phyloP scores from a whole-genome alignment of 2,113 vertebrate genomes.

The Sebastes schlegelii region DNA sequence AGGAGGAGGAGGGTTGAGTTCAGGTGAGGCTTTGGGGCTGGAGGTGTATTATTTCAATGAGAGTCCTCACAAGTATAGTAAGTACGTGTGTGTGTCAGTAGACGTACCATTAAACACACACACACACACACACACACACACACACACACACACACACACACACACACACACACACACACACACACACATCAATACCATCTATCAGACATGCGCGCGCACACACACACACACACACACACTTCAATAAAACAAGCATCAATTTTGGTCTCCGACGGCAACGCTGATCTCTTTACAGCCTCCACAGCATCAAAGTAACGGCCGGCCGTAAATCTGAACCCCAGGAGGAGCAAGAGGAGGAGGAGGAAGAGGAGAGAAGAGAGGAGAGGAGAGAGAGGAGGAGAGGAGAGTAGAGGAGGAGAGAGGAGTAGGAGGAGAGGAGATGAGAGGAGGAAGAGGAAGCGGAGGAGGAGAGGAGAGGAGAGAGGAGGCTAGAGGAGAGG shows the following conservation, averaged over 20 bases:
- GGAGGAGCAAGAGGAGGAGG: neutral
- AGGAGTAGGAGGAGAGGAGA: too few relatives aligned
- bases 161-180: slow-evolving; percentile 11
- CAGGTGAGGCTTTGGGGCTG: neutral
- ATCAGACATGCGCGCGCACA: neutral
- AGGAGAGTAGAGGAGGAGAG: neutral
- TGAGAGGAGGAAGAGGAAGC: too few relatives aligned
- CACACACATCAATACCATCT: neutral
- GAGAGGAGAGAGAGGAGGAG: slow-evolving; percentile 24
- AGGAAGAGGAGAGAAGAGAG: neutral
- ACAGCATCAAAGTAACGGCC: slow-evolving; percentile 91
- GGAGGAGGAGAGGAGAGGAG: slow-evolving; percentile 18
- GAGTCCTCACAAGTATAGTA: slow-evolving; percentile 2
- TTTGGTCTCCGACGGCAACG: slow-evolving; percentile 88
- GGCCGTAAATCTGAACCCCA: slow-evolving; percentile 85
- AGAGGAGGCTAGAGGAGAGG: neutral
- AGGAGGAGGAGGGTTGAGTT: neutral
- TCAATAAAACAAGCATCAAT: slow-evolving; percentile 94
- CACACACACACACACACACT: slow-evolving; percentile 61
- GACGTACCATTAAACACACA: neutral
- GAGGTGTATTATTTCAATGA: neutral
- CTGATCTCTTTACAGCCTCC: slow-evolving; percentile 93
- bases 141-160: slow-evolving; percentile 14
- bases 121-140: neutral
- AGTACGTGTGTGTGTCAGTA: neutral